Percentiles rank a stretch among this genome's conserved stretches.
Conservation (phyloP, 2,888 invertebrate species). For the Eupithecia centaureata region DNA sequence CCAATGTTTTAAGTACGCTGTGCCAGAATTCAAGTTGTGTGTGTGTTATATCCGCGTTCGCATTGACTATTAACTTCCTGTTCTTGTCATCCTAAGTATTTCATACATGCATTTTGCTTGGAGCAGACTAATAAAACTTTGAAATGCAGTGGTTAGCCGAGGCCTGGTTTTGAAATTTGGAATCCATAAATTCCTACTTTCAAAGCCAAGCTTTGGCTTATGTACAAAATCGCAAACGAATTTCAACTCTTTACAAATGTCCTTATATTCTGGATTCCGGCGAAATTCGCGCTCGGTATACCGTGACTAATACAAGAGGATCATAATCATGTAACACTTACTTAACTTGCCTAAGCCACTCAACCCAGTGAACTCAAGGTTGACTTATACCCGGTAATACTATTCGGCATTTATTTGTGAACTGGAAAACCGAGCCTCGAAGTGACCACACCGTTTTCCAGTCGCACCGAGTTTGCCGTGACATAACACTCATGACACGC, state of each 20-base stretch:
- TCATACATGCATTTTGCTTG: not conserved
- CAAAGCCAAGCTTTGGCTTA: not conserved
- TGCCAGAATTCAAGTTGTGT: not conserved
- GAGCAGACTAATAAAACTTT: not conserved
- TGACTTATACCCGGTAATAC: slow-evolving; percentile 5
- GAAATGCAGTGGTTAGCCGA: not conserved
- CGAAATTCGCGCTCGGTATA: not conserved
- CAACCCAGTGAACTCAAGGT: slow-evolving; percentile 7
- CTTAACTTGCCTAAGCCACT: slow-evolving; percentile 7
- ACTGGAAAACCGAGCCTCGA: slow-evolving; percentile 17
- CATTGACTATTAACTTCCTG: not conserved
- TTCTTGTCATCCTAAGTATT: not conserved
- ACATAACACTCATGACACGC: slow-evolving; percentile 39
- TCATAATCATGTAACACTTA: not conserved
- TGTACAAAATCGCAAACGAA: not conserved
- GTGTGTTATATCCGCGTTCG: slow-evolving; percentile 1
- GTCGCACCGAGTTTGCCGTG: slow-evolving; percentile 27
- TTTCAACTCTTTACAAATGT: not conserved
- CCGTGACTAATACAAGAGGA: not conserved
- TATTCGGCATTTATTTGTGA: slow-evolving; percentile 9
- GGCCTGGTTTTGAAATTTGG: too few relatives aligned
- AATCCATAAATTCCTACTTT: slow-evolving; percentile 1
- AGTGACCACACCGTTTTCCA: slow-evolving; percentile 16
- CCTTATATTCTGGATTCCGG: not conserved
- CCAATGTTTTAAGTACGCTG: slow-evolving; percentile 1